Evolutionary conservation across 2,113 vertebrate genomes (phyloP).

Genomic region (Cheirogaleus medius): DNA sequence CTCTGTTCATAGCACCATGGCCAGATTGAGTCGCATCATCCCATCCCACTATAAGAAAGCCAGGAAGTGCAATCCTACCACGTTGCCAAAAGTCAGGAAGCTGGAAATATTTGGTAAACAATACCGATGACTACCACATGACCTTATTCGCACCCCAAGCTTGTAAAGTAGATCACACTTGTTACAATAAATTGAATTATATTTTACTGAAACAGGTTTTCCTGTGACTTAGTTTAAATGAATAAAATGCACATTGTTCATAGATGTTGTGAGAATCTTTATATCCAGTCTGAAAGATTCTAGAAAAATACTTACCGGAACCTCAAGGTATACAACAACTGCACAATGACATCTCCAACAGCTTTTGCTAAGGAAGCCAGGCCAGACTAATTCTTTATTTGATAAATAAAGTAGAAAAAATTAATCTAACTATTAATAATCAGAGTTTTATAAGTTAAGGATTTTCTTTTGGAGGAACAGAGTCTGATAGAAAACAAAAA

Average conservation of each 20-base stretch:
- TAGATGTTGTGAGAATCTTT: neutral
- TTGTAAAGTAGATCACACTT: conserved; percentile 39
- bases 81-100: conserved; percentile 38
- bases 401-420: neutral
- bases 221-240: conserved; percentile 1
- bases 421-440: neutral
- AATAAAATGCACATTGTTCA: conserved; percentile 24
- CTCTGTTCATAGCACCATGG: neutral
- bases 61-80: neutral
- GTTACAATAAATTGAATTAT: conserved; percentile 28
- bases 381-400: neutral
- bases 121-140: conserved; percentile 65
- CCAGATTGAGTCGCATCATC: neutral
- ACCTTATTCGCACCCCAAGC: conserved; percentile 41
- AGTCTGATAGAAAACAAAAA: neutral
- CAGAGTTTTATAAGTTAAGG: neutral
- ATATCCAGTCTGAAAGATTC: neutral
- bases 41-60: conserved; percentile 33
- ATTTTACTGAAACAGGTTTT: conserved; percentile 38
- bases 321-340: neutral
- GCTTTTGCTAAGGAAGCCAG: neutral
- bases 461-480: conserved; percentile 18
- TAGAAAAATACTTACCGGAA: neutral
- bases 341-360: neutral
- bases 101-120: conserved; percentile 66